These are phyloP conservation scores for Rotaria macrura DNA, from an alignment of 2,888 invertebrate genomes.

Conservation along the genomic window DNA sequence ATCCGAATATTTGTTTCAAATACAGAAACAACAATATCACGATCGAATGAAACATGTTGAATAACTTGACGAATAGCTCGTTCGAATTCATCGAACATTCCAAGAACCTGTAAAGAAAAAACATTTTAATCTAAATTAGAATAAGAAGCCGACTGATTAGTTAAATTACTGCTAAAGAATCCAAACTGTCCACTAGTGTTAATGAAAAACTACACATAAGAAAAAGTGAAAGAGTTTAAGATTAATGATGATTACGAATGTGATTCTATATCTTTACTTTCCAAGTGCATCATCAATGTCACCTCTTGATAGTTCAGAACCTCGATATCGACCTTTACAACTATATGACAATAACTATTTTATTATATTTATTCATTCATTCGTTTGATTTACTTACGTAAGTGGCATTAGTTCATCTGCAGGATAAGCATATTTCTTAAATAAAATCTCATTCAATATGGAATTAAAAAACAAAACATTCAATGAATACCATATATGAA, in stretches of 20 bases:
- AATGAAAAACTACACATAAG: slow-evolving; percentile 69
- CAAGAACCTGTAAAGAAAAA: slow-evolving; percentile 53
- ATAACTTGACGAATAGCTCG: slow-evolving; percentile 74
- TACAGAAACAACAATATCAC: slow-evolving; percentile 84
- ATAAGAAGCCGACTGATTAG: not conserved
- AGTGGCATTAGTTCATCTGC: slow-evolving; percentile 96
- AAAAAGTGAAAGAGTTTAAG: no score
- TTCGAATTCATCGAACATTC: slow-evolving; percentile 86
- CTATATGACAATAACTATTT: slow-evolving; percentile 43
- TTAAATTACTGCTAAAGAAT: slow-evolving; percentile 65
- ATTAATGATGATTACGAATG: no score
- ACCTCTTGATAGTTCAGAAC: slow-evolving; percentile 76
- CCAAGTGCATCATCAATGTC: slow-evolving; percentile 92
- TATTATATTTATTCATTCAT: not conserved
- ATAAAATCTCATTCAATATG: not conserved
- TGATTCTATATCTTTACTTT: no score
- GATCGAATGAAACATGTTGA: slow-evolving; percentile 76
- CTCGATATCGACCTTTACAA: slow-evolving; percentile 80
- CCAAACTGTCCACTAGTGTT: slow-evolving; percentile 83
- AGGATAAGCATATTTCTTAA: slow-evolving; percentile 76
- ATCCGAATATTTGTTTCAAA: slow-evolving; percentile 96
- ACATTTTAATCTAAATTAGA: no score
- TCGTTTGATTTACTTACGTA: not conserved
- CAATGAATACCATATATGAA: not conserved
- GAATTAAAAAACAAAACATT: not conserved